phyloP scores from a whole-genome alignment of 2,888 invertebrate genomes.

The Sminthurides aquaticus region DNA sequence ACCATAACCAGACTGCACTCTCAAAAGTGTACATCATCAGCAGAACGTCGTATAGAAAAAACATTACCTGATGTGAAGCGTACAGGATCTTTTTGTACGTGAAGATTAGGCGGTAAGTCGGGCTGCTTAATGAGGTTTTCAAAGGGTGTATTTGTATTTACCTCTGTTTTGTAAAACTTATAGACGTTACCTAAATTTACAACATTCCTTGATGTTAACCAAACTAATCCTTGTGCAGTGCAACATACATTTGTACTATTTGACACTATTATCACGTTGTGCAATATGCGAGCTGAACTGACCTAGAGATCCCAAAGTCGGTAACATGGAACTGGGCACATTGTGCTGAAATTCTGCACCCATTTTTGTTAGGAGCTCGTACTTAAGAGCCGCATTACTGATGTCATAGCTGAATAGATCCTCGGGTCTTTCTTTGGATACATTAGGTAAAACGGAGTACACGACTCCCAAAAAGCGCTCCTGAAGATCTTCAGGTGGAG shows the following conservation, averaged over 20 bases:
- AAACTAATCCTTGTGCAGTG: no score
- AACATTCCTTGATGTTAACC: background rate
- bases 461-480: slow-evolving; percentile 59
- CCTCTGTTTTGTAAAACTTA: slow-evolving; percentile 64
- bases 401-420: background rate
- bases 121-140: slow-evolving; percentile 60
- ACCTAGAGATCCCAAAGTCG: slow-evolving; percentile 62
- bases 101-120: slow-evolving; percentile 77
- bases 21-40: no score
- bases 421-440: slow-evolving; percentile 11
- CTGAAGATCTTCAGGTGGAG: slow-evolving; percentile 60
- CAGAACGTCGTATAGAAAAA: no score
- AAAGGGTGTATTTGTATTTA: slow-evolving; percentile 63
- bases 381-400: slow-evolving; percentile 50
- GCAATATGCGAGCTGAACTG: slow-evolving; percentile 4
- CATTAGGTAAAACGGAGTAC: slow-evolving; percentile 38
- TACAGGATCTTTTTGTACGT: slow-evolving; percentile 70
- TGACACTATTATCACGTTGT: background rate
- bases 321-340: slow-evolving; percentile 75
- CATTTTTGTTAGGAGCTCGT: slow-evolving; percentile 62
- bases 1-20: background rate
- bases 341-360: slow-evolving; percentile 63
- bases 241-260: no score
- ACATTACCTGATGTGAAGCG: slow-evolving; percentile 74
- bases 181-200: slow-evolving; percentile 57